Conservation (phyloP, 1,140 invertebrate genomes). For the Drosophila sproati region DNA sequence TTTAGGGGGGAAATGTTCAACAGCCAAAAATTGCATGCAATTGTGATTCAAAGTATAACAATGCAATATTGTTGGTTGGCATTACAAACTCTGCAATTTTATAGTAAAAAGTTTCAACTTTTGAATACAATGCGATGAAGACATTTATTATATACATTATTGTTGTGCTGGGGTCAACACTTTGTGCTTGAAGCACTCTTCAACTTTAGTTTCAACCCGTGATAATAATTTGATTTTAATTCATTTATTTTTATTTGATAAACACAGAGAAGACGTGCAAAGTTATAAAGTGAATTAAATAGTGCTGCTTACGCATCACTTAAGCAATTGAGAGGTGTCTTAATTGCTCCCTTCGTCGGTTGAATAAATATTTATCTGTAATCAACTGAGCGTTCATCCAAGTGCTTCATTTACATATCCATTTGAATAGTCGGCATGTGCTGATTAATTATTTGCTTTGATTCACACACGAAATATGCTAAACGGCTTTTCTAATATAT, state of each 20-base stretch:
- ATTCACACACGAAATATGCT: not conserved
- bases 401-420: slow-evolving; percentile 19
- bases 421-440: slow-evolving; percentile 1
- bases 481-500: slow-evolving; percentile 2
- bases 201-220: no score
- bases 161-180: no score
- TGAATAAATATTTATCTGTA: slow-evolving; percentile 9
- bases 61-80: slow-evolving; percentile 13
- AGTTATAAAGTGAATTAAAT: not conserved
- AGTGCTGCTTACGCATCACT: not conserved
- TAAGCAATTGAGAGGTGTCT: not conserved
- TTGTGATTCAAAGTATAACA: slow-evolving; percentile 15
- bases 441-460: slow-evolving; percentile 24
- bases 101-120: not conserved
- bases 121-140: not conserved
- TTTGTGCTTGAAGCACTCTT: no score
- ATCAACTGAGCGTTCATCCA: slow-evolving; percentile 24
- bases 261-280: not conserved
- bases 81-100: slow-evolving; percentile 5
- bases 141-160: no score
- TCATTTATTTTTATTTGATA: no score
- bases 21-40: slow-evolving; percentile 6
- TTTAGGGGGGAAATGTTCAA: not conserved
- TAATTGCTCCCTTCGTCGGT: not conserved
- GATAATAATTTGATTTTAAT: no score